These are phyloP conservation scores for Sula dactylatra DNA, from an alignment of 2,113 vertebrate species.

Conservation along the genomic window DNA sequence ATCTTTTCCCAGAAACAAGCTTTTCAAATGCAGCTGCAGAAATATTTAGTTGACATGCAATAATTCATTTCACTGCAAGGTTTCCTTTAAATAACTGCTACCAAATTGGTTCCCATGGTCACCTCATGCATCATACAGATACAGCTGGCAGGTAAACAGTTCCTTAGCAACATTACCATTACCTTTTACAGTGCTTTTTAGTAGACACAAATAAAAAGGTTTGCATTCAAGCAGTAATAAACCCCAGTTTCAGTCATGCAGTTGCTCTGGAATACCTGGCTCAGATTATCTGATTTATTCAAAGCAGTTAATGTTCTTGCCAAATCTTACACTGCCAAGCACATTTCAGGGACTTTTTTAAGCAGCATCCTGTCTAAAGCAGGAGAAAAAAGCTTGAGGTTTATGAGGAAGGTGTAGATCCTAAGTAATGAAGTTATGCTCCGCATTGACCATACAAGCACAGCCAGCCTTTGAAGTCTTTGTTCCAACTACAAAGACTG, in stretches of 20 bases:
- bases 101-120: conserved; percentile 64
- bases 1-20: neutral
- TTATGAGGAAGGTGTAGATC: neutral
- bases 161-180: conserved; percentile 50
- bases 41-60: neutral
- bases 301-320: neutral
- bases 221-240: conserved; percentile 10
- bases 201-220: neutral
- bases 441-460: neutral
- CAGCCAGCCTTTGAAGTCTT: conserved; percentile 1
- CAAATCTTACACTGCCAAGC: neutral
- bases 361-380: neutral
- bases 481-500: neutral
- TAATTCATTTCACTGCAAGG: neutral
- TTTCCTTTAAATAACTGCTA: conserved; percentile 42
- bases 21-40: neutral
- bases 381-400: neutral
- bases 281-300: conserved; percentile 21
- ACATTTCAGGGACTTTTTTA: neutral
- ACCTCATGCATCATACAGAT: conserved; percentile 27
- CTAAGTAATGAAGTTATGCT: neutral
- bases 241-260: neutral
- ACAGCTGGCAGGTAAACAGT: conserved; percentile 25
- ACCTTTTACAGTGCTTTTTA: neutral
- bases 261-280: neutral